These are phyloP conservation scores for Tamandua tetradactyla DNA, from an alignment of 2,797 vertebrate species.

Conservation along the genomic window DNA sequence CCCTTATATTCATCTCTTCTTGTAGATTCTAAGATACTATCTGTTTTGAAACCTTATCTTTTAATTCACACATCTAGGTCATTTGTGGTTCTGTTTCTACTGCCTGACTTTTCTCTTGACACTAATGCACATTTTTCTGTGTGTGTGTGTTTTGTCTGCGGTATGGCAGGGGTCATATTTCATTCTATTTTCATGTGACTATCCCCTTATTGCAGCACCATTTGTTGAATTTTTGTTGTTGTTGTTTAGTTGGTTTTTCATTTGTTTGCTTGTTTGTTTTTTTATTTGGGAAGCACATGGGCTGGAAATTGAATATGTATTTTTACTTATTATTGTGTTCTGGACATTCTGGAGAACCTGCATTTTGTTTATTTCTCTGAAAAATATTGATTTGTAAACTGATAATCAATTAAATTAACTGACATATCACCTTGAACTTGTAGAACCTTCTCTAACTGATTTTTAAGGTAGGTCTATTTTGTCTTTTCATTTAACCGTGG, in stretches of 20 bases:
- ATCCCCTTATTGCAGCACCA: no score
- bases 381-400: not conserved
- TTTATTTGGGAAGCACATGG: no score
- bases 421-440: not conserved
- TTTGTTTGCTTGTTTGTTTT: no score
- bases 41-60: not conserved
- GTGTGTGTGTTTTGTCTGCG: no score
- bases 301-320: no score
- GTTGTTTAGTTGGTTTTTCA: no score
- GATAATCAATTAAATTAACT: not conserved
- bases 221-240: no score
- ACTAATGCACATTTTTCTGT: not conserved
- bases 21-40: not conserved
- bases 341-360: not conserved
- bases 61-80: not conserved
- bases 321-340: not conserved
- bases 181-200: no score
- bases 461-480: not conserved
- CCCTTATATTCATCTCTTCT: not conserved
- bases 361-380: conserved; percentile 23
- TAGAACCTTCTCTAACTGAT: not conserved
- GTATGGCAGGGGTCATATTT: no score
- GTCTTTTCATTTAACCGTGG: not conserved
- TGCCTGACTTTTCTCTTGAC: not conserved
- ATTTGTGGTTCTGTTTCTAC: not conserved